Evolutionary conservation across 2,888 invertebrate genomes (phyloP).

Genomic region (Sinohyriopsis cumingii): DNA sequence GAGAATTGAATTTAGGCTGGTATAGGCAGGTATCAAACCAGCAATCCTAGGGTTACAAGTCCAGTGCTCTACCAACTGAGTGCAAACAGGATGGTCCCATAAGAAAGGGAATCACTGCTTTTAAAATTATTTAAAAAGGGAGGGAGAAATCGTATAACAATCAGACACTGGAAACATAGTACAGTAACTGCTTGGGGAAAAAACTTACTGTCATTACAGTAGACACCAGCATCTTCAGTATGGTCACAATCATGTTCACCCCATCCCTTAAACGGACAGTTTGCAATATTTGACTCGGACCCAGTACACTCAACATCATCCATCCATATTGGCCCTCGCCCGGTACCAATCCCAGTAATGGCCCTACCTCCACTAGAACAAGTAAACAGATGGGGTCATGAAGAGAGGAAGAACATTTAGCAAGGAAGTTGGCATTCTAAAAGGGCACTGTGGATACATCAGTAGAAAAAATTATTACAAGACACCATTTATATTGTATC

Average conservation of each 20-base stretch:
- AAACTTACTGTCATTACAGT: slow-evolving; percentile 41
- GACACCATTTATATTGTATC: too few species aligned
- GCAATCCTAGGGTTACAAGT: too few species aligned
- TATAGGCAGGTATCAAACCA: too few species aligned
- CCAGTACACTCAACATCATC: slow-evolving; percentile 51
- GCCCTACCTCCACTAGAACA: slow-evolving; percentile 38
- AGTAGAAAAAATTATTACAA: too few species aligned
- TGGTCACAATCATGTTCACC: slow-evolving; percentile 50
- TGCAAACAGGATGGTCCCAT: too few species aligned
- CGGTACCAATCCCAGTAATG: slow-evolving; percentile 38
- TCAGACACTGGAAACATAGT: too few species aligned
- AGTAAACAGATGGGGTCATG: background rate
- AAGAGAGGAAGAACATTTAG: background rate
- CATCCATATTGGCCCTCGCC: slow-evolving; percentile 50
- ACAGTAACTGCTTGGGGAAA: background rate
- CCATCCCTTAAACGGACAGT: slow-evolving; percentile 41
- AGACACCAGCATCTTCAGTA: slow-evolving; percentile 50
- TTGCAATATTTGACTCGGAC: slow-evolving; percentile 38
- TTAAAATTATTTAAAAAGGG: too few species aligned
- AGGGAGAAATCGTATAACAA: too few species aligned
- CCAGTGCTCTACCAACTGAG: too few species aligned
- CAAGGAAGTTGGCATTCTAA: background rate
- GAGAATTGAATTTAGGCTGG: too few species aligned
- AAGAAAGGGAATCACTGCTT: too few species aligned
- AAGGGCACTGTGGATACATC: too few species aligned